Percentiles rank a stretch among this genome's conserved stretches.
Evolutionary conservation across 2,888 invertebrate genomes (phyloP).

Genomic region (Tetragonisca angustula): DNA sequence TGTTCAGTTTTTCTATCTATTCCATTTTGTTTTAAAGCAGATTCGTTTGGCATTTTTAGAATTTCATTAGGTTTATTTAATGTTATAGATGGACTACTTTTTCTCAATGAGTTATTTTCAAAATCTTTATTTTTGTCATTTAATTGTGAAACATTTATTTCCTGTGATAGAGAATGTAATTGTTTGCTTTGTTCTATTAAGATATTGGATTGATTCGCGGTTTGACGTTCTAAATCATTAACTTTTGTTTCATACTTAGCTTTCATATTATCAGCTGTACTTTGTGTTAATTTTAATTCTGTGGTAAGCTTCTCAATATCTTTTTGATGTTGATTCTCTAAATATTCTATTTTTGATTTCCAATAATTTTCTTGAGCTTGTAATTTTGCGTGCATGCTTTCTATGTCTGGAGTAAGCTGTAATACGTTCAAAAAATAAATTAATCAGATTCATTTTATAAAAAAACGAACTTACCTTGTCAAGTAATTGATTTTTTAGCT

Average conservation of each 20-base stretch:
- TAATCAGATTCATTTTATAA: not conserved
- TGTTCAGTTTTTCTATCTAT: conserved; percentile 3
- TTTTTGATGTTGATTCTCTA: conserved; percentile 77
- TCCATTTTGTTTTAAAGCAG: conserved; percentile 6
- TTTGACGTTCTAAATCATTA: conserved; percentile 74
- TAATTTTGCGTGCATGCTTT: conserved; percentile 75
- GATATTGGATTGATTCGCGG: conserved; percentile 73
- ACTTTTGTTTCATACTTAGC: conserved; percentile 78
- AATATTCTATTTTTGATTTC: conserved; percentile 78
- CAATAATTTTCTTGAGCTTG: conserved; percentile 80
- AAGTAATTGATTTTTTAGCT: conserved; percentile 84
- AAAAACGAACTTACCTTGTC: conserved; percentile 70
- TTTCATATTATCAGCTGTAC: conserved; percentile 73
- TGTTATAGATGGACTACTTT: not conserved
- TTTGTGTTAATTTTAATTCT: conserved; percentile 77
- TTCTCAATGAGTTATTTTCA: conserved; percentile 10
- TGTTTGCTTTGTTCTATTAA: conserved; percentile 75
- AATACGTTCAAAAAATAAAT: conserved; percentile 21
- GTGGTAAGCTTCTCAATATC: conserved; percentile 78
- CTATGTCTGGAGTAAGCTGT: conserved; percentile 76
- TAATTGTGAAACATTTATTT: conserved; percentile 55
- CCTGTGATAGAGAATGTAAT: conserved; percentile 64
- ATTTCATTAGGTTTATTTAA: conserved; percentile 8
- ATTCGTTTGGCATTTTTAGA: conserved; percentile 3
- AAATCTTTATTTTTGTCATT: conserved; percentile 26